Base-by-base conservation (phyloP, 64 coral and sea anemone genomes). In the Astreopora myriophthalma region DNA sequence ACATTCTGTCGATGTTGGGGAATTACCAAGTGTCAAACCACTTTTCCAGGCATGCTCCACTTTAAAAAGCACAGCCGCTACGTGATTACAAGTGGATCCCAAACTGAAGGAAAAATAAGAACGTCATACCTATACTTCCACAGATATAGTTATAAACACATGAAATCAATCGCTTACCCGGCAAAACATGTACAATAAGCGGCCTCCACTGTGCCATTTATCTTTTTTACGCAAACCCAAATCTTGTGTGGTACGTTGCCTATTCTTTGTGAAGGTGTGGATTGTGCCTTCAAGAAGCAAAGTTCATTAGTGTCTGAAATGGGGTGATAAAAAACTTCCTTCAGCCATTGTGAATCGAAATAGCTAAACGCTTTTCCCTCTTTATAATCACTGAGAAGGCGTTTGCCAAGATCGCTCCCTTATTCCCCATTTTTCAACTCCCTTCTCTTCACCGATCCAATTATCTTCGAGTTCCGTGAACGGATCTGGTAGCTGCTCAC, bases 371-470 rank as follows among this genome's bases (percentile, higher is more conserved):
- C 93, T 77, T 91, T 91, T 12, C 44, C 93, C 72, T 94, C 92
- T 40, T 94, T 94, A 44, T 94, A 94, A 52, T 94, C 87, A 61
- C 93, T 94, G 48, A 94, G 66, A 39, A 94, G 75, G 17, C 79
- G 24, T 94, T 94, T 94, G 11, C 79, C 87, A 34, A 90, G 39
- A 48, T 9, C 24, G 20, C 46, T 94, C 75, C 60, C 69, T 36
- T 76, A 36, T n/a, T 94, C 71, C 22, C 94, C 89, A 92, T 51
- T 96, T 96, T 22, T 49, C 48, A 35, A 96, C 73, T 88, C 89
- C 89, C 38, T 84, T 71, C 49, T 89, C 69, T 69, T 96, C 94
- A 40, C 58, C 70, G 22, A 88, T 69, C 84, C 84, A 96, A 75
- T 89, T 69, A 81, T 78, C 63, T 92, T 90, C 58, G 1, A 92